Base-by-base conservation (phyloP, 1,140 invertebrate genomes). In the Apis florea region DNA sequence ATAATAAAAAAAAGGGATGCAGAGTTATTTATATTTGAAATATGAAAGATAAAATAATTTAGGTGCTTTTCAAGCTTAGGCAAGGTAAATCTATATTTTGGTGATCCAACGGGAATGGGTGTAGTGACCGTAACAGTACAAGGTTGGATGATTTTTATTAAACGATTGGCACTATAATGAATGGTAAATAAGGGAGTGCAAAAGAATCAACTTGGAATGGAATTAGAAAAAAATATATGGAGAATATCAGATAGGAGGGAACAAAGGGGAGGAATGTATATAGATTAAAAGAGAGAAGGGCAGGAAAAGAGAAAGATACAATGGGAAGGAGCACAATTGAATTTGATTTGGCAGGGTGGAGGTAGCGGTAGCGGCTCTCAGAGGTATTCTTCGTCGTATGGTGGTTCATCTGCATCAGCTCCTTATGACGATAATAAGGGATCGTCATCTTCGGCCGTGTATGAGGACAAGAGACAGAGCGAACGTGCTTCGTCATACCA, bases 321-420 rank as follows among this genome's bases (percentile, higher is more conserved):
- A 79, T 78, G 88, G 89, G 90, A 89, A 82, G 89, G 89, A 91
- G 90, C 90, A 91, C 91, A 93, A 92, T 89, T 93, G 88, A 92
- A 90, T 93, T 93, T 93, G 89, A 92, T 93, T 93, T 93, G 90
- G 91, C 92, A 93, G 92, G 91, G 91, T 83, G 90, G 90, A 88
- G 90, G 92, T 89, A 90, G 91, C 91, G 87, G 90, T 81, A 87
- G 89, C 84, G 89, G 91, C 75, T 92, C 91, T 81, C 91, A 92
- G 90, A 91, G 92, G 89, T 92, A 92, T 86, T 92, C 91, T 49
- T 88, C 87, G 64, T 90, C 89, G 61, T 92, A 92, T 73, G 91
- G 91, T 31, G 91, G 92, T 61, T 92, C 92, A 24, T 91, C 92
- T 10, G 76, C 85, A 11, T 90, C 91, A 15, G 81, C 85, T 21